phyloP scores from a whole-genome alignment of 2,797 vertebrate genomes.

The Hypotaenidia okinawae region DNA sequence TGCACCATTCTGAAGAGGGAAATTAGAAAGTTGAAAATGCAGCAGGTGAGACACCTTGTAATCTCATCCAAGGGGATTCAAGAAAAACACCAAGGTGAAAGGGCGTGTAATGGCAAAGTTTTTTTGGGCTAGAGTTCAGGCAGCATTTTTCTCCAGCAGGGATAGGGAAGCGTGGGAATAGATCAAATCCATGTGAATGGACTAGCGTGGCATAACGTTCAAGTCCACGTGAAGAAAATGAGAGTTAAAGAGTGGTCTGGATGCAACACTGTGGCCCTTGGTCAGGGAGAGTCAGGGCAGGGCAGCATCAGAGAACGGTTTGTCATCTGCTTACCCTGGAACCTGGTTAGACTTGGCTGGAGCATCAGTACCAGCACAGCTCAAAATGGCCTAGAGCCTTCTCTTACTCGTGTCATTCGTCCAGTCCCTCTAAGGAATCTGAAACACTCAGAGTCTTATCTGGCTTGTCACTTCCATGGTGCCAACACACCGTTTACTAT shows the following conservation, averaged over 20 bases:
- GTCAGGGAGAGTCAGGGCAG: not conserved
- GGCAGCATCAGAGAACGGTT: not conserved
- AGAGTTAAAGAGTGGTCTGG: not conserved
- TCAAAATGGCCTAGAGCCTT: not conserved
- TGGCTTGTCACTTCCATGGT: not conserved
- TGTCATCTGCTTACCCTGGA: not conserved
- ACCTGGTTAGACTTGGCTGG: not conserved
- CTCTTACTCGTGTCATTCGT: not conserved
- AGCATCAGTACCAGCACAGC: not conserved
- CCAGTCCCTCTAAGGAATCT: not conserved
- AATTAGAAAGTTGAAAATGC: not conserved
- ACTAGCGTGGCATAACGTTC: not conserved
- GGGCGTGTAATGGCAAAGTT: not conserved
- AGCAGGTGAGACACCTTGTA: not conserved
- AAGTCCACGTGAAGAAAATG: not conserved
- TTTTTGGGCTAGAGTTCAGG: not conserved
- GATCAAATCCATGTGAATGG: not conserved
- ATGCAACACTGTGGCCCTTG: fast-evolving
- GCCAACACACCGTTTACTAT: not conserved
- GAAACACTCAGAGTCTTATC: not conserved
- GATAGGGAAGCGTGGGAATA: not conserved
- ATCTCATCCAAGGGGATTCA: not conserved
- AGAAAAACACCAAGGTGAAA: not conserved
- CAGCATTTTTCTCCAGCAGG: not conserved
- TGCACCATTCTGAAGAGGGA: not conserved